Evolutionary conservation across 2,797 vertebrate genomes (phyloP).

Genomic region (Poecilia gillii): DNA sequence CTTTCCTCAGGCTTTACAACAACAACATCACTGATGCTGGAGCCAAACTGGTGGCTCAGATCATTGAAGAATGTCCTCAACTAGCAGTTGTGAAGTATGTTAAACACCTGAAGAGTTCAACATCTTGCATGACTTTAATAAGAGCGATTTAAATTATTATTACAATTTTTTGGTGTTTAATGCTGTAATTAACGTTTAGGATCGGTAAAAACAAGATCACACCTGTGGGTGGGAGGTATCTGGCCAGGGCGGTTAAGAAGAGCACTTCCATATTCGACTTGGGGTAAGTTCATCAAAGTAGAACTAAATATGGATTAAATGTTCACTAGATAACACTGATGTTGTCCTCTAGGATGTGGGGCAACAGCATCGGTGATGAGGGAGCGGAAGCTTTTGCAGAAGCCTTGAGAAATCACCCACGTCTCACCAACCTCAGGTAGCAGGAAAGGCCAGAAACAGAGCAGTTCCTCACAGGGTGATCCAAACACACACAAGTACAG

Average conservation of each 20-base stretch:
- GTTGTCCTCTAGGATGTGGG: conserved; percentile 90
- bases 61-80: conserved; percentile 89
- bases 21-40: conserved; percentile 93
- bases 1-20: conserved; percentile 87
- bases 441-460: background rate
- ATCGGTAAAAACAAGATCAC: conserved; percentile 92
- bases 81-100: conserved; percentile 88
- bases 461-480: background rate
- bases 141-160: too few species aligned
- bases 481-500: background rate
- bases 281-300: conserved; percentile 81
- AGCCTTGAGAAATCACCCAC: conserved; percentile 87
- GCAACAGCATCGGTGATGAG: conserved; percentile 90
- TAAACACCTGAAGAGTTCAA: background rate
- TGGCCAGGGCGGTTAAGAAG: conserved; percentile 87
- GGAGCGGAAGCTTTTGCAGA: conserved; percentile 92
- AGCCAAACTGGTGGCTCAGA: conserved; percentile 86
- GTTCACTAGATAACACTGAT: background rate
- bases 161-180: background rate
- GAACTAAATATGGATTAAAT: background rate
- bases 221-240: conserved; percentile 82
- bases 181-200: conserved; percentile 66
- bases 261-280: conserved; percentile 90
- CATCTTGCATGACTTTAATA: background rate
- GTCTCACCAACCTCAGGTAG: conserved; percentile 89